Evolutionary conservation across 2,888 invertebrate genomes (phyloP).

Genomic region (Euproctis similis): DNA sequence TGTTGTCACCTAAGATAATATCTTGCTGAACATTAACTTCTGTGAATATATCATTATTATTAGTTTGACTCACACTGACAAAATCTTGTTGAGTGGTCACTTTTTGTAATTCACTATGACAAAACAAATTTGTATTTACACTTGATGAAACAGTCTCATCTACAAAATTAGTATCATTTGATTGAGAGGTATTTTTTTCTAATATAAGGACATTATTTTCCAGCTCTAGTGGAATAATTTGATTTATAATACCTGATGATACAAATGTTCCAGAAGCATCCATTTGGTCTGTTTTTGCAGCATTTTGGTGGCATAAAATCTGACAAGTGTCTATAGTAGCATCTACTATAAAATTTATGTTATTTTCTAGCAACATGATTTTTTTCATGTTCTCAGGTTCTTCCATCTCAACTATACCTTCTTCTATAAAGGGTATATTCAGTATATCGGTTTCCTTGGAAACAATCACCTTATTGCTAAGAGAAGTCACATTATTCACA

Average conservation of each 20-base stretch:
- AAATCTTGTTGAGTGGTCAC: no score
- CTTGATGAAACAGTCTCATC: no score
- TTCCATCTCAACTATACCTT: background rate
- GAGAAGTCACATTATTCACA: no score
- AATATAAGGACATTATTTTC: slow-evolving; percentile 1
- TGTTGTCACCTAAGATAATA: no score
- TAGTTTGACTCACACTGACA: no score
- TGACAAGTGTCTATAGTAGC: background rate
- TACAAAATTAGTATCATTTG: no score
- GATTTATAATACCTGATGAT: background rate
- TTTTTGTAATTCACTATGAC: no score
- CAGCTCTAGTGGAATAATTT: slow-evolving; percentile 1
- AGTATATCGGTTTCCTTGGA: no score
- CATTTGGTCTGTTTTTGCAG: background rate
- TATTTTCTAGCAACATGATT: background rate
- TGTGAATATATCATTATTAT: no score
- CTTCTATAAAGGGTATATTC: background rate
- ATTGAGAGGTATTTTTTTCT: slow-evolving; percentile 5
- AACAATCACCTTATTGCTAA: no score
- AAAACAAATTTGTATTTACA: no score
- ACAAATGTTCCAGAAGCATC: background rate
- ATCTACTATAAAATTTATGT: background rate
- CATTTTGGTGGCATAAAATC: background rate
- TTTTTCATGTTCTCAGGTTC: background rate
- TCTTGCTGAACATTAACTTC: no score